Evolutionary conservation across 2,888 invertebrate genomes (phyloP).

Genomic region (Sussaba pulchella): DNA sequence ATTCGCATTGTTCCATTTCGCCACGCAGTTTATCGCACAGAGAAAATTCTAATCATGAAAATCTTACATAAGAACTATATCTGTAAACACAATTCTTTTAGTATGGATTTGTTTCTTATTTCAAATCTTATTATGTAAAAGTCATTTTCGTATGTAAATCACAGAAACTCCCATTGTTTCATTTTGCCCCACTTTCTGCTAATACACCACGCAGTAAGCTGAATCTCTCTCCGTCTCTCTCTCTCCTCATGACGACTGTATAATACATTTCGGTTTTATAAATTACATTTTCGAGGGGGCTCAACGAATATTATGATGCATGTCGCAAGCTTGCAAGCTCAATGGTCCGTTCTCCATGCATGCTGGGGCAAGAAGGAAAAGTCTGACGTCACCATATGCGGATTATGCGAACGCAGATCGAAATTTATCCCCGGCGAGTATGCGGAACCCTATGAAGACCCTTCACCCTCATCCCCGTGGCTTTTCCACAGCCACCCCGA

Average conservation of each 20-base stretch:
- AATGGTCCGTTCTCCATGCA: constrained; percentile 21
- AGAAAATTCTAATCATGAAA: no score
- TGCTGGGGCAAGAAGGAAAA: constrained; percentile 35
- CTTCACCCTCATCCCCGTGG: constrained; percentile 32
- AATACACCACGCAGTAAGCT: not conserved
- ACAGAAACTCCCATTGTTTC: not conserved
- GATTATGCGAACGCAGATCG: constrained; percentile 61
- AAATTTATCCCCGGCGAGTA: constrained; percentile 46
- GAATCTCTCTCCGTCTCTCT: constrained; percentile 8
- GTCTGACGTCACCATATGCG: constrained; percentile 61
- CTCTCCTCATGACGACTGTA: constrained; percentile 10
- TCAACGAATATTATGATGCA: constrained; percentile 29
- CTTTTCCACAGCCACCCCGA: constrained; percentile 45
- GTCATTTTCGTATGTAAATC: not conserved
- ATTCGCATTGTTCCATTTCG: no score
- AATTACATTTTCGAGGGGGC: constrained; percentile 39
- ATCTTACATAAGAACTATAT: no score
- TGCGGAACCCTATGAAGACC: constrained; percentile 30
- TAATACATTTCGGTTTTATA: constrained; percentile 41
- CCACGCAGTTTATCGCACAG: no score
- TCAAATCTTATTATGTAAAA: no score
- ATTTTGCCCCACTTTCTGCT: not conserved
- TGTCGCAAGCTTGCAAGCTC: constrained; percentile 36
- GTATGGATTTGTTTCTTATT: no score
- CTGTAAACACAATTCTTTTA: no score